Evolutionary conservation across 2,888 invertebrate genomes (phyloP).

Genomic region (Parnassius smintheus): DNA sequence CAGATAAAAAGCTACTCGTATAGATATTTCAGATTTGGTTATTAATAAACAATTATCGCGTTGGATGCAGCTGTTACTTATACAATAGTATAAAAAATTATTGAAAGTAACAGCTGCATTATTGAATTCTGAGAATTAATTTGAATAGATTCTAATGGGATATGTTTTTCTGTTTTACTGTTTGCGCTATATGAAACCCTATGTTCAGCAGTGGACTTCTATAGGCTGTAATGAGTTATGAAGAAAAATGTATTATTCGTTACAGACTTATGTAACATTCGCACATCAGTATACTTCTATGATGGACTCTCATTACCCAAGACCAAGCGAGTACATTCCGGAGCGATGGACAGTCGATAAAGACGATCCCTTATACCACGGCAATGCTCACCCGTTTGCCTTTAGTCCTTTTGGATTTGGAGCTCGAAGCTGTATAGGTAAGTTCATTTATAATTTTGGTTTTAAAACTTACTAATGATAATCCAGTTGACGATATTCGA

Average conservation of each 20-base stretch:
- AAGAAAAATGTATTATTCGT: slow-evolving; percentile 16
- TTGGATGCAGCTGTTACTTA: no score
- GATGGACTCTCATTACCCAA: slow-evolving; percentile 83
- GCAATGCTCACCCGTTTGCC: slow-evolving; percentile 81
- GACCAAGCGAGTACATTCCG: slow-evolving; percentile 83
- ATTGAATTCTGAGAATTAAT: no score
- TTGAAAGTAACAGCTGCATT: no score
- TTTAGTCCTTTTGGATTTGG: slow-evolving; percentile 86
- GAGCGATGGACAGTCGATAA: slow-evolving; percentile 85
- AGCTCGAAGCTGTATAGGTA: slow-evolving; percentile 84
- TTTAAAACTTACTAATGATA: not conserved
- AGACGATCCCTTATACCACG: slow-evolving; percentile 59
- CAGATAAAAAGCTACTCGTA: no score
- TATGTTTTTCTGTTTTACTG: no score
- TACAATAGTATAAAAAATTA: no score
- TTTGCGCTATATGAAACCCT: no score
- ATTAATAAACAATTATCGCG: no score
- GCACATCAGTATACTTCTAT: slow-evolving; percentile 83
- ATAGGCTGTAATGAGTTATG: not conserved
- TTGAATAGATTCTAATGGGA: no score
- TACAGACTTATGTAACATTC: slow-evolving; percentile 46
- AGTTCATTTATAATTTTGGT: slow-evolving; percentile 3
- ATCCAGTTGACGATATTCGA: no score
- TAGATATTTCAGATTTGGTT: no score
- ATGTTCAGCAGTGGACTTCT: not conserved